phyloP scores from a whole-genome alignment of 2,113 vertebrate species.

The Cebidichthys violaceus region DNA sequence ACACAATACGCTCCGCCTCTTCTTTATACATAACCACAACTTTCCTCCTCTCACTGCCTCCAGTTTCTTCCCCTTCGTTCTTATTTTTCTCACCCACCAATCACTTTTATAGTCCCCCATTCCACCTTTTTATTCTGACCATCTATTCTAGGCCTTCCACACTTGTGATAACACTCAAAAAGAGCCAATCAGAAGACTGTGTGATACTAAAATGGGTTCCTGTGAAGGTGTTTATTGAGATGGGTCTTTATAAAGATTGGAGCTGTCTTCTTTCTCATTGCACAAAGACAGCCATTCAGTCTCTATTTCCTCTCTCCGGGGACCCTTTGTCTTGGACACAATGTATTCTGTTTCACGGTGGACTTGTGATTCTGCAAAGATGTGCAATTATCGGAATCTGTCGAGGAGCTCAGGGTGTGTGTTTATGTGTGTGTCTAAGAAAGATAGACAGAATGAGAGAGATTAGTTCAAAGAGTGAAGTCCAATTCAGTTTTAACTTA shows the following conservation, averaged over 20 bases:
- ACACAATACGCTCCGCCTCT: slow-evolving; percentile 9
- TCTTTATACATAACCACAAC: slow-evolving; percentile 24
- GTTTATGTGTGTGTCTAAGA: slow-evolving; percentile 1
- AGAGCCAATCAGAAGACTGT: slow-evolving; percentile 50
- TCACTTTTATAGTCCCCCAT: slow-evolving; percentile 19
- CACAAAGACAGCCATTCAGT: slow-evolving; percentile 48
- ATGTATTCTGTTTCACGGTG: slow-evolving; percentile 55
- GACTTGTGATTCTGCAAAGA: slow-evolving; percentile 59
- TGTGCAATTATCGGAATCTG: slow-evolving; percentile 57
- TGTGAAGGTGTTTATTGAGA: slow-evolving; percentile 65
- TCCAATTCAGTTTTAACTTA: slow-evolving; percentile 28
- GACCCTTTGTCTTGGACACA: slow-evolving; percentile 64
- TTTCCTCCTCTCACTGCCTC: slow-evolving; percentile 15
- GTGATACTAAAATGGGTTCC: slow-evolving; percentile 33
- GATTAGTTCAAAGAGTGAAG: slow-evolving; percentile 37
- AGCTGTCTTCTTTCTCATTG: slow-evolving; percentile 47
- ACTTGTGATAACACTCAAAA: slow-evolving; percentile 55
- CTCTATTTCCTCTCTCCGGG: slow-evolving; percentile 47
- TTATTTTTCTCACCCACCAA: slow-evolving; percentile 41
- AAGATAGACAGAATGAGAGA: slow-evolving; percentile 22
- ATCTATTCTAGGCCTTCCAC: slow-evolving; percentile 33
- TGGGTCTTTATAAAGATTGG: slow-evolving; percentile 55
- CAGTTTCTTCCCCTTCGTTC: slow-evolving; percentile 42
- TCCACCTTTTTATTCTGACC: slow-evolving; percentile 40
- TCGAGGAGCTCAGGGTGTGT: slow-evolving; percentile 9